These are phyloP conservation scores for Littorina saxatilis DNA, from an alignment of 1,140 invertebrate genomes.

Conservation along the genomic window DNA sequence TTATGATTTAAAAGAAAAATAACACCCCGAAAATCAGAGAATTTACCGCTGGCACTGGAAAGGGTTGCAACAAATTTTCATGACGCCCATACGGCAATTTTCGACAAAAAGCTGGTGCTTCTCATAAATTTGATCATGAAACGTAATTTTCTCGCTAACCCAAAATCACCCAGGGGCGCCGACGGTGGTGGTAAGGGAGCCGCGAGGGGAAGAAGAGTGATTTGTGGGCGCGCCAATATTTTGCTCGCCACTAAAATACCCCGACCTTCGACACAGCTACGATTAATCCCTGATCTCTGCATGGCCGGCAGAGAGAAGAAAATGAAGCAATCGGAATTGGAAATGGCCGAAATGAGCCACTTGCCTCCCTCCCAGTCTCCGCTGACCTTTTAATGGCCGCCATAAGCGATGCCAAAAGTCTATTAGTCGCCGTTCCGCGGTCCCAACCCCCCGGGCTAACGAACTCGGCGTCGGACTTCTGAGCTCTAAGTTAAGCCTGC, in stretches of 20 bases:
- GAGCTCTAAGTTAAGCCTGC: too few relatives aligned
- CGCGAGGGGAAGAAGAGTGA: background rate
- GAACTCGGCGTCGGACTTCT: background rate
- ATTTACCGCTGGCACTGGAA: too few relatives aligned
- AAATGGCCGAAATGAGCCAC: slow-evolving; percentile 15
- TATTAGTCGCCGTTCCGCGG: slow-evolving; percentile 7
- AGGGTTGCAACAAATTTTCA: too few relatives aligned
- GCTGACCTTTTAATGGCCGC: slow-evolving; percentile 6
- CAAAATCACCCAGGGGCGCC: background rate
- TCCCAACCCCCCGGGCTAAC: background rate
- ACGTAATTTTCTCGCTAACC: slow-evolving; percentile 15
- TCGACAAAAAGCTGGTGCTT: background rate
- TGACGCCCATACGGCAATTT: background rate
- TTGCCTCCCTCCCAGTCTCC: background rate
- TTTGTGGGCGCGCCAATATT: slow-evolving; percentile 15
- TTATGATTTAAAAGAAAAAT: background rate
- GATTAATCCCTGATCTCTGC: slow-evolving; percentile 22
- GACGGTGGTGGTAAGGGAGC: background rate
- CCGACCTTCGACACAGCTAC: background rate
- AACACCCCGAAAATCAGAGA: background rate
- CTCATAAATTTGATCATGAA: slow-evolving; percentile 24
- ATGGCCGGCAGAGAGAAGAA: slow-evolving; percentile 1
- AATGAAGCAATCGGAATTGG: slow-evolving; percentile 31
- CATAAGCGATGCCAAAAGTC: slow-evolving; percentile 5
- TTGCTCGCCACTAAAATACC: background rate